Conservation (phyloP, 1,140 invertebrate genomes). For the Stenopsyche tienmushanensis region DNA sequence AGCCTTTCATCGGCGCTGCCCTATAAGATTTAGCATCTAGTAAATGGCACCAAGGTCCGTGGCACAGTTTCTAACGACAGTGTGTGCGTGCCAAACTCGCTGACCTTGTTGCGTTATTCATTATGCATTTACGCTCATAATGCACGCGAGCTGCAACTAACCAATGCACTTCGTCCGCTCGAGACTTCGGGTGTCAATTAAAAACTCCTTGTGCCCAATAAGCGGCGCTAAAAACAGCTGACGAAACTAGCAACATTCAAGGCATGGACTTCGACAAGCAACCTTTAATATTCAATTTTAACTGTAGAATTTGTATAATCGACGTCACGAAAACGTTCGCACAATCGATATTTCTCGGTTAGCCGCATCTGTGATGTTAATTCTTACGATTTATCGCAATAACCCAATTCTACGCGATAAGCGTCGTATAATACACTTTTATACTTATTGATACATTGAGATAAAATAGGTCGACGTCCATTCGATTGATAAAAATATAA, state of each 20-base stretch:
- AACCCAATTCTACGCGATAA: neutral
- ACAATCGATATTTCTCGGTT: too few species aligned
- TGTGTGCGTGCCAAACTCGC: slow-evolving; percentile 7
- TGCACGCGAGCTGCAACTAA: slow-evolving; percentile 10
- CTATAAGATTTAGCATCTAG: neutral
- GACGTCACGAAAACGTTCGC: too few species aligned
- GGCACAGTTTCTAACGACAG: slow-evolving; percentile 19
- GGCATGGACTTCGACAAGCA: too few species aligned
- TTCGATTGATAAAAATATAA: neutral
- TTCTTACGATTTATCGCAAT: too few species aligned
- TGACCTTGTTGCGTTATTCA: slow-evolving; percentile 25
- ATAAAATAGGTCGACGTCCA: neutral
- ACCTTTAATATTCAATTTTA: too few species aligned
- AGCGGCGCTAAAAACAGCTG: neutral
- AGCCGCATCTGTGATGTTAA: too few species aligned
- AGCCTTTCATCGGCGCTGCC: neutral
- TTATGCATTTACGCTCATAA: slow-evolving; percentile 10
- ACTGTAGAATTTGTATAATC: too few species aligned
- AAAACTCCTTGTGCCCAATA: neutral
- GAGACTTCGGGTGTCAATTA: neutral
- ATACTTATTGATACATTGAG: too few species aligned
- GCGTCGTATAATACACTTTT: neutral
- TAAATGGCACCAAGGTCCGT: slow-evolving; percentile 7
- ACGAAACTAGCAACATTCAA: too few species aligned
- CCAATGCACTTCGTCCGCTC: neutral